Conservation (phyloP, 1,140 invertebrate species). For the Tigriopus japonicus region DNA sequence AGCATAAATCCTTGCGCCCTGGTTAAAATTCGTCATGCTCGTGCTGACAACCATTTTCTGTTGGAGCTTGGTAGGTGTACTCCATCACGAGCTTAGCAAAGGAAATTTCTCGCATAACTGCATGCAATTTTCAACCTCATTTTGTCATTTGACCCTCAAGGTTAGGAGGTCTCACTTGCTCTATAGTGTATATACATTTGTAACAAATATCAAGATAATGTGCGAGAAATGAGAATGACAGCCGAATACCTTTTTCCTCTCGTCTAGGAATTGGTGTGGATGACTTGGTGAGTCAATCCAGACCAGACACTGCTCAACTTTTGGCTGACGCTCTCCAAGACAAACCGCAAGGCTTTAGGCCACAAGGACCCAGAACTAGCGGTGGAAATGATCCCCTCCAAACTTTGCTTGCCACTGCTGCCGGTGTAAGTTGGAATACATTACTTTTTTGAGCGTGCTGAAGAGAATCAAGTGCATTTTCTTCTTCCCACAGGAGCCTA, state of each 20-base stretch:
- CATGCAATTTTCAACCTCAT: no score
- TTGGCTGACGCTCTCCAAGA: slow-evolving; percentile 3
- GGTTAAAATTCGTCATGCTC: no score
- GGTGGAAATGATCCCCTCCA: not conserved
- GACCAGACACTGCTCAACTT: not conserved
- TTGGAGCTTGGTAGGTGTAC: no score
- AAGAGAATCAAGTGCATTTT: not conserved
- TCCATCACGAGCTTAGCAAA: no score
- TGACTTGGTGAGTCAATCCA: not conserved
- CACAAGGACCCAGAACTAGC: not conserved
- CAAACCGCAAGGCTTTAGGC: not conserved
- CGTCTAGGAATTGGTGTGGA: not conserved
- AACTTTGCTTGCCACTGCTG: slow-evolving; percentile 5
- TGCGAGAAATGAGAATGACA: no score
- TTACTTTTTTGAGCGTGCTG: not conserved
- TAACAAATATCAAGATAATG: no score
- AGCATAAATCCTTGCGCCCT: no score
- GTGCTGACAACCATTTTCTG: no score
- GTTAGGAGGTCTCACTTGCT: no score
- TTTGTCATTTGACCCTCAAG: no score
- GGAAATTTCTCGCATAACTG: no score
- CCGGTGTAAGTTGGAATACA: not conserved
- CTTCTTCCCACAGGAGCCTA: not conserved
- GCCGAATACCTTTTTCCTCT: not conserved
- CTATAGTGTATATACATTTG: no score